Conservation (phyloP, 2,113 vertebrate genomes). For the Paramisgurnus dabryanus region DNA sequence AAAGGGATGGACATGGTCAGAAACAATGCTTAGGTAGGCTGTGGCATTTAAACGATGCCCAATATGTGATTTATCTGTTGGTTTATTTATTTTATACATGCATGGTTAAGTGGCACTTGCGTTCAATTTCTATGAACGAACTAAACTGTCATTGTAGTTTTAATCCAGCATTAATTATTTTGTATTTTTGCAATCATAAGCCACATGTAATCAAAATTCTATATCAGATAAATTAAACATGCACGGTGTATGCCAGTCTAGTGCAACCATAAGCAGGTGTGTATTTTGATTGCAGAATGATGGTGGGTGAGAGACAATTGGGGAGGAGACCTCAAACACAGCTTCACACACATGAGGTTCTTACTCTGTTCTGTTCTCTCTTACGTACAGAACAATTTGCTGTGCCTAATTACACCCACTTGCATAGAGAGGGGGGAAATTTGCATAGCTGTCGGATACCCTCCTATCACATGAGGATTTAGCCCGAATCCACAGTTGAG, state of each 20-base stretch:
- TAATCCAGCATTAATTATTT: not conserved
- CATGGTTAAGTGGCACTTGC: not conserved
- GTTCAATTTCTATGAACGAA: not conserved
- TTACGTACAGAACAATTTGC: slow-evolving; percentile 46
- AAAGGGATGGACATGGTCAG: too few relatives aligned
- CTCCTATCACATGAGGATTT: slow-evolving; percentile 42
- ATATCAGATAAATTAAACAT: slow-evolving; percentile 1
- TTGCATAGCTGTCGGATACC: slow-evolving; percentile 57
- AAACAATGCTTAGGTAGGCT: too few relatives aligned
- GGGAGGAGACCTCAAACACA: slow-evolving; percentile 10
- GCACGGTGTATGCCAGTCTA: slow-evolving; percentile 6
- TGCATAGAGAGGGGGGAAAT: slow-evolving; percentile 45
- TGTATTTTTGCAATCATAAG: slow-evolving; percentile 16
- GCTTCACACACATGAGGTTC: slow-evolving; percentile 36
- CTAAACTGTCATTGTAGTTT: slow-evolving; percentile 7
- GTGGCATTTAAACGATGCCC: too few relatives aligned
- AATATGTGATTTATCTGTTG: too few relatives aligned
- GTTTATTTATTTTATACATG: too few relatives aligned
- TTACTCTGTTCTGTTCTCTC: slow-evolving; percentile 42
- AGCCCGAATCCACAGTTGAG: slow-evolving; percentile 21
- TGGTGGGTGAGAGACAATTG: slow-evolving; percentile 26
- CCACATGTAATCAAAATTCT: slow-evolving; percentile 11
- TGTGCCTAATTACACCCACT: slow-evolving; percentile 49
- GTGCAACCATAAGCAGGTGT: slow-evolving; percentile 10
- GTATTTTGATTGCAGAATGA: slow-evolving; percentile 23